These are phyloP conservation scores for Teleogryllus oceanicus DNA, from an alignment of 2,888 invertebrate genomes.

Conservation along the genomic window DNA sequence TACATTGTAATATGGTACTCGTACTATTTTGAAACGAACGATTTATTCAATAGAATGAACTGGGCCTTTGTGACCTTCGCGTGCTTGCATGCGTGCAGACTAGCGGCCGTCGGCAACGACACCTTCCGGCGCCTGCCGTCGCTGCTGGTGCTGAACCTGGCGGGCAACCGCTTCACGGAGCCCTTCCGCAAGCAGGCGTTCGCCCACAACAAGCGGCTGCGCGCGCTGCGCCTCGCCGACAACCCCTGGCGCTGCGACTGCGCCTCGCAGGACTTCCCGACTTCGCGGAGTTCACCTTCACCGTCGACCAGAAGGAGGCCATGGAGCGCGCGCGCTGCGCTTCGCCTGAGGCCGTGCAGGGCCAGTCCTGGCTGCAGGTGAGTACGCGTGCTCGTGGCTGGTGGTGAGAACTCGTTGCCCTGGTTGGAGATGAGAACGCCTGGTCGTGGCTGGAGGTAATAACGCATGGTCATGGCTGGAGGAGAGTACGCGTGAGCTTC, in stretches of 20 bases:
- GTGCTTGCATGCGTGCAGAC: neutral
- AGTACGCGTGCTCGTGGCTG: too few relatives aligned
- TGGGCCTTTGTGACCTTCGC: too few relatives aligned
- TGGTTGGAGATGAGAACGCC: too few relatives aligned
- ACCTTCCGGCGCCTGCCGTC: neutral
- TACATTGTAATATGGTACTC: too few relatives aligned
- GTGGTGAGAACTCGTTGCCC: too few relatives aligned
- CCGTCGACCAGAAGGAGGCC: neutral
- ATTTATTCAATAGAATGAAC: too few relatives aligned
- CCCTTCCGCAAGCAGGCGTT: neutral
- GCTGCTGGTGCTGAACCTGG: neutral
- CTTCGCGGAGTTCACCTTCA: neutral
- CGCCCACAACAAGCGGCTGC: neutral
- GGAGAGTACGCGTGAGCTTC: too few relatives aligned
- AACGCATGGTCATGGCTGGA: too few relatives aligned
- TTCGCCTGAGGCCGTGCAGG: neutral
- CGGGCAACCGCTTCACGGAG: conserved; percentile 1
- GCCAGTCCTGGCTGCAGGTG: neutral
- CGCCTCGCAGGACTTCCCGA: neutral
- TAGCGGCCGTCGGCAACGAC: neutral
- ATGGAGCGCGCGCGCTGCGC: neutral
- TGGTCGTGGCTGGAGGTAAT: too few relatives aligned
- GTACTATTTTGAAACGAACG: too few relatives aligned
- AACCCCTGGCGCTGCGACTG: conserved; percentile 21
- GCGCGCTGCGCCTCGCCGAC: neutral